These are phyloP conservation scores for Oreocharis arfaki DNA, from an alignment of 2,113 vertebrate species.

Conservation along the genomic window DNA sequence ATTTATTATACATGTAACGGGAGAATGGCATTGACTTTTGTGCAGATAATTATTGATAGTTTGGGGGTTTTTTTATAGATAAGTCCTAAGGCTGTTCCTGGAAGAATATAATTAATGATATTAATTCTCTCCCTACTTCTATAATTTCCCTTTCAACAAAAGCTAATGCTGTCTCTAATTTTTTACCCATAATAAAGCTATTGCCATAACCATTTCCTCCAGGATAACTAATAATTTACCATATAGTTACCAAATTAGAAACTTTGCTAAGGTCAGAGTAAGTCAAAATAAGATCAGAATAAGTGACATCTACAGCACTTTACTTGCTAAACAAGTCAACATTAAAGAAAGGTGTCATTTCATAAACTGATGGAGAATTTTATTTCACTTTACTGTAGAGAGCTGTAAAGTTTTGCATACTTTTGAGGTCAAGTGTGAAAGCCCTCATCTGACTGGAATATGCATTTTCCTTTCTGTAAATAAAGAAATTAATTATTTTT, in stretches of 20 bases:
- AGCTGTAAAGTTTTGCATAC: background rate
- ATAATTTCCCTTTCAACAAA: constrained; percentile 28
- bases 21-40: background rate
- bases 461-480: background rate
- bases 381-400: background rate
- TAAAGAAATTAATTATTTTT: background rate
- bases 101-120: constrained; percentile 17
- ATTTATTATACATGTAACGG: background rate
- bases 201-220: background rate
- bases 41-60: background rate
- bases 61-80: background rate
- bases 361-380: background rate
- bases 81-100: constrained; percentile 12
- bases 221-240: background rate
- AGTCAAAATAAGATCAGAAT: background rate
- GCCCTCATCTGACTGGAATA: background rate
- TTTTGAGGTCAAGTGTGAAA: background rate
- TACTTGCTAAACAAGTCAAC: background rate
- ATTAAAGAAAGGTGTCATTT: background rate
- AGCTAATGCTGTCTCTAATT: background rate
- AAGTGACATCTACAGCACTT: background rate
- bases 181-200: background rate
- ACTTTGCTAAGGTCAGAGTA: background rate
- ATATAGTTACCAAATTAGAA: background rate
- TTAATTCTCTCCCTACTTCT: background rate